Percentiles rank a stretch among this genome's conserved stretches.
Evolutionary conservation across 2,113 vertebrate genomes (phyloP).

Genomic region (Leptocoma aspasia): DNA sequence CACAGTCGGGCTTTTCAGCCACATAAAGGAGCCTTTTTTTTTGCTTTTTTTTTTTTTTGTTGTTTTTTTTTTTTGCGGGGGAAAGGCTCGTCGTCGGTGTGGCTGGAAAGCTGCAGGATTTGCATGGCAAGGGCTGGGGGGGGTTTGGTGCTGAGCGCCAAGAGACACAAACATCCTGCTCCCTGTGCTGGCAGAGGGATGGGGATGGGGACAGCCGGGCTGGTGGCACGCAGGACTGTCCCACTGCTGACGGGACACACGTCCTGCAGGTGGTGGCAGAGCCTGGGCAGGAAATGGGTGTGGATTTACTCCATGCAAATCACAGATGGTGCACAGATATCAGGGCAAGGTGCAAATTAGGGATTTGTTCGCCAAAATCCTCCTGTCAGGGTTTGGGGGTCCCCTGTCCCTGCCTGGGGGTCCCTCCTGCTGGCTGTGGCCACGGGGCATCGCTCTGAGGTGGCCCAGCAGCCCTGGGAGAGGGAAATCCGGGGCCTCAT

Average conservation of each 20-base stretch:
- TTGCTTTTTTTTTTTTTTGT: not conserved
- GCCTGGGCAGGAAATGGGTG: not conserved
- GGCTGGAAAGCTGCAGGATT: not conserved
- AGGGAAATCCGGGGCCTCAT: not conserved
- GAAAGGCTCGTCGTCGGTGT: not conserved
- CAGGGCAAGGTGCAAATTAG: not conserved
- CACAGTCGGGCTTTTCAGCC: slow-evolving; percentile 57
- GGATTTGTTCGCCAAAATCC: not conserved
- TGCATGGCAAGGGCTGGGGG: not conserved
- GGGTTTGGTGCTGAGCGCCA: not conserved
- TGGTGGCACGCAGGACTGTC: not conserved
- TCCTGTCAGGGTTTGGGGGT: accelerated
- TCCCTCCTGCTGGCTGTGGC: not conserved
- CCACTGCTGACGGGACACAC: accelerated
- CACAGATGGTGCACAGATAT: accelerated
- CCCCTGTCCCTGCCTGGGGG: accelerated
- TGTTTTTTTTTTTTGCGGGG: not conserved
- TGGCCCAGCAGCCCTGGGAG: not conserved
- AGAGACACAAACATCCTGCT: not conserved
- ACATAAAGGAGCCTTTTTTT: slow-evolving; percentile 53
- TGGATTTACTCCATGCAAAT: not conserved
- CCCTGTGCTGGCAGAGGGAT: not conserved
- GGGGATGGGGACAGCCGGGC: not conserved
- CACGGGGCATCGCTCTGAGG: not conserved
- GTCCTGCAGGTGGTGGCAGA: not conserved